Percentiles rank a stretch among this genome's conserved stretches.
Conservation (phyloP, 1,140 invertebrate species). For the Melanaphis sacchari region DNA sequence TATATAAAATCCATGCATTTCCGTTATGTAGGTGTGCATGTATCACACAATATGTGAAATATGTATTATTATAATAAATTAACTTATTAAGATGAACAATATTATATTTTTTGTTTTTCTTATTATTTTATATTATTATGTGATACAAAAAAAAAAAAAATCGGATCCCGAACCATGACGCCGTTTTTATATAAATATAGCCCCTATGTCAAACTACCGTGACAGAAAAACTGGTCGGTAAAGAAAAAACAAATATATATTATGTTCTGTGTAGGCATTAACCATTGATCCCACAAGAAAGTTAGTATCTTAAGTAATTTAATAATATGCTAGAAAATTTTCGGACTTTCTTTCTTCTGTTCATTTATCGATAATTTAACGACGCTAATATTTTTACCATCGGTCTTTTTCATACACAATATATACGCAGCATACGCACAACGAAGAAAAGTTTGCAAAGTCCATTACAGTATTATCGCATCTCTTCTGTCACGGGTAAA, state of each 20-base stretch:
- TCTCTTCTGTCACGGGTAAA: slow-evolving; percentile 51
- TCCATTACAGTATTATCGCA: slow-evolving; percentile 54
- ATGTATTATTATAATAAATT: neutral
- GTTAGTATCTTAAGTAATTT: slow-evolving; percentile 32
- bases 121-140: neutral
- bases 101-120: neutral
- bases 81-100: neutral
- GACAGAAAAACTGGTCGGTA: neutral
- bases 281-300: neutral
- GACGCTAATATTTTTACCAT: slow-evolving; percentile 50
- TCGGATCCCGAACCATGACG: too few relatives aligned
- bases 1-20: neutral
- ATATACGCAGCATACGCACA: neutral
- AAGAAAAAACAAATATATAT: neutral
- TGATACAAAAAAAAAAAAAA: neutral
- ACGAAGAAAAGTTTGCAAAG: slow-evolving; percentile 46
- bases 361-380: slow-evolving; percentile 56
- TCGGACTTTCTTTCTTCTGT: slow-evolving; percentile 18
- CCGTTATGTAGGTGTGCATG: neutral
- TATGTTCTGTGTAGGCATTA: neutral
- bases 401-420: slow-evolving; percentile 5
- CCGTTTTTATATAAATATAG: neutral
- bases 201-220: neutral
- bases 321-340: slow-evolving; percentile 17
- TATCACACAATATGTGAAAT: too few relatives aligned